Conservation (phyloP, 2,888 invertebrate species). For the Lycia hirtaria region DNA sequence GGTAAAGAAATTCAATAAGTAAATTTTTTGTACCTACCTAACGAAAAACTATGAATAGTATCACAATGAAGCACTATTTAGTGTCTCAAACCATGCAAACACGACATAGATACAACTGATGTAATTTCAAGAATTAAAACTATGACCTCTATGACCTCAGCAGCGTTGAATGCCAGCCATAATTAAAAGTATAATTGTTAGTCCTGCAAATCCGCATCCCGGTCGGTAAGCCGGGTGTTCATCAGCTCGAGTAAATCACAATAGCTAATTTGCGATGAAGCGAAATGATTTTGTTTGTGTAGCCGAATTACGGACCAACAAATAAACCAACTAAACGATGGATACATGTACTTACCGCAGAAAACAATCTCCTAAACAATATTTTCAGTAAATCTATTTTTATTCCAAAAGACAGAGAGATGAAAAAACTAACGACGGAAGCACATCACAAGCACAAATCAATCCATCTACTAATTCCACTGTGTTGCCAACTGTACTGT, state of each 20-base stretch:
- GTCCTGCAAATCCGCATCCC: background rate
- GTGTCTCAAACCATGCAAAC: background rate
- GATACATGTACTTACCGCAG: conserved; percentile 3
- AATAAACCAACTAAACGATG: background rate
- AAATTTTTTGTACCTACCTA: no score
- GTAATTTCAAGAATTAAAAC: background rate
- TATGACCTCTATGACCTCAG: conserved; percentile 1
- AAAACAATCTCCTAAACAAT: background rate
- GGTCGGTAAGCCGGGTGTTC: background rate
- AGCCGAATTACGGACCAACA: background rate
- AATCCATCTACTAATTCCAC: no score
- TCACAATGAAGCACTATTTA: background rate
- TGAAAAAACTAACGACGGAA: background rate
- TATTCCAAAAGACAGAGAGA: background rate
- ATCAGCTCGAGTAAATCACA: background rate
- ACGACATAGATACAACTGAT: background rate
- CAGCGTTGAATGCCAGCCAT: background rate
- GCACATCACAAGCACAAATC: no score
- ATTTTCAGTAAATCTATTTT: conserved; percentile 12
- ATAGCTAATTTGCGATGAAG: background rate
- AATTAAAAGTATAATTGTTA: conserved; percentile 9
- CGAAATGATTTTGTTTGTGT: background rate
- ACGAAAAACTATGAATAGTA: background rate
- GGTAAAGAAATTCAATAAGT: no score
- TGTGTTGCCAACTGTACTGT: no score